Evolutionary conservation across 2,113 vertebrate genomes (phyloP).

Genomic region (Tinamus guttatus): DNA sequence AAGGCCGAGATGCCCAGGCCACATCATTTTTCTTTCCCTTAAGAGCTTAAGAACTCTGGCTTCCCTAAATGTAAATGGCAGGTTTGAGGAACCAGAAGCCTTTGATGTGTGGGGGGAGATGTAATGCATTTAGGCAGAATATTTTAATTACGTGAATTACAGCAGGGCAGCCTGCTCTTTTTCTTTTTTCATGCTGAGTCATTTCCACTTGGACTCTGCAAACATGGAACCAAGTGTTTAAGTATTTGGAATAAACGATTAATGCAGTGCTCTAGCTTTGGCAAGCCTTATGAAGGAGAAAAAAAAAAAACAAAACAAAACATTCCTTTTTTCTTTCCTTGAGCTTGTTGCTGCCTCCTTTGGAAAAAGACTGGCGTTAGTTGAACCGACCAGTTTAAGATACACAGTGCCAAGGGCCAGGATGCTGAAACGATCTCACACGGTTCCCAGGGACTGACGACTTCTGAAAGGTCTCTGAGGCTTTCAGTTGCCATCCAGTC

Average conservation of each 20-base stretch:
- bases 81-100: slow-evolving; percentile 39
- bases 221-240: slow-evolving; percentile 29
- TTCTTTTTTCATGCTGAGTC: slow-evolving; percentile 54
- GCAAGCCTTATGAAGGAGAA: not conserved
- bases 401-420: not conserved
- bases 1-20: not conserved
- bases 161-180: slow-evolving; percentile 42
- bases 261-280: slow-evolving; percentile 12
- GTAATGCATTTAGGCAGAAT: slow-evolving; percentile 53
- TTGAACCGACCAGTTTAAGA: not conserved
- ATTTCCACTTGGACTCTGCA: slow-evolving; percentile 66
- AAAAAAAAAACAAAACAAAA: not conserved
- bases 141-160: slow-evolving; percentile 67
- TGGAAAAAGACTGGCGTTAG: not conserved
- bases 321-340: not conserved
- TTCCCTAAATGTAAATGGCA: slow-evolving; percentile 47
- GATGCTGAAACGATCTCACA: not conserved
- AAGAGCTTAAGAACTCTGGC: slow-evolving; percentile 17
- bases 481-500: slow-evolving; percentile 8
- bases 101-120: slow-evolving; percentile 57
- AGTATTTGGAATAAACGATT: slow-evolving; percentile 58
- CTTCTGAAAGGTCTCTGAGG: slow-evolving; percentile 35
- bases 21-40: not conserved
- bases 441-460: not conserved
- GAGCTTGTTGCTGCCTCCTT: not conserved